A percentile compares a stretch with the other conserved stretches of the same genome.
Evolutionary conservation across 2,888 invertebrate genomes (phyloP).

Genomic region (Brenthis ino): DNA sequence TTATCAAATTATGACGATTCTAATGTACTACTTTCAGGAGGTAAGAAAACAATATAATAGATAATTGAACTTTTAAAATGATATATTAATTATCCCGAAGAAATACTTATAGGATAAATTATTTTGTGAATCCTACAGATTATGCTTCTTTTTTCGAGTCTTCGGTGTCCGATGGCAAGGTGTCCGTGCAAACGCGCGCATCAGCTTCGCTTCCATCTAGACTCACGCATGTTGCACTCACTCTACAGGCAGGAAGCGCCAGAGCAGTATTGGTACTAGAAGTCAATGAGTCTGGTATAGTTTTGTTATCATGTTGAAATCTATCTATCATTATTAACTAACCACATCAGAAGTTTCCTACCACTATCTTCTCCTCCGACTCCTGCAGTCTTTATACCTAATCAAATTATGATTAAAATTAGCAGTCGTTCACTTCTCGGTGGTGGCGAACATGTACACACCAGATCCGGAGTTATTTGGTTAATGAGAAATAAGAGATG

Average conservation of each 20-base stretch:
- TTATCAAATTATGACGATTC: constrained; percentile 52
- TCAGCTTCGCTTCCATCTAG: constrained; percentile 48
- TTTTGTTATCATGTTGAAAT: too few species aligned
- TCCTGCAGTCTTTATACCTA: too few species aligned
- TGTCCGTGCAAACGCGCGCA: constrained; percentile 46
- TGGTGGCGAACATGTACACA: too few species aligned
- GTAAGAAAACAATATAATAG: constrained; percentile 45
- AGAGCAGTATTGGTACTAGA: constrained; percentile 52
- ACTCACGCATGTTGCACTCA: constrained; percentile 50
- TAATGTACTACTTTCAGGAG: constrained; percentile 53
- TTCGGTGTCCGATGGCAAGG: constrained; percentile 44
- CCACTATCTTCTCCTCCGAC: too few species aligned
- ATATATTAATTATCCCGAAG: too few species aligned
- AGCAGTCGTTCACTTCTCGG: too few species aligned
- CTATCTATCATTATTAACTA: too few species aligned
- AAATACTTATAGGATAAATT: neutral
- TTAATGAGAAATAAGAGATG: too few species aligned
- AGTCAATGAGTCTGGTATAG: neutral
- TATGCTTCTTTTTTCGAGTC: constrained; percentile 33
- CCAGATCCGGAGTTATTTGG: too few species aligned
- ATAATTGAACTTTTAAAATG: too few species aligned
- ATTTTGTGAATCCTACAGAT: constrained; percentile 1
- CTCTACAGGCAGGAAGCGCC: constrained; percentile 54
- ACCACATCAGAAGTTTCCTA: too few species aligned
- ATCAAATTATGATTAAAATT: too few species aligned